phyloP scores from a whole-genome alignment of 1,140 invertebrate genomes.

The Drosophila setifemur region DNA sequence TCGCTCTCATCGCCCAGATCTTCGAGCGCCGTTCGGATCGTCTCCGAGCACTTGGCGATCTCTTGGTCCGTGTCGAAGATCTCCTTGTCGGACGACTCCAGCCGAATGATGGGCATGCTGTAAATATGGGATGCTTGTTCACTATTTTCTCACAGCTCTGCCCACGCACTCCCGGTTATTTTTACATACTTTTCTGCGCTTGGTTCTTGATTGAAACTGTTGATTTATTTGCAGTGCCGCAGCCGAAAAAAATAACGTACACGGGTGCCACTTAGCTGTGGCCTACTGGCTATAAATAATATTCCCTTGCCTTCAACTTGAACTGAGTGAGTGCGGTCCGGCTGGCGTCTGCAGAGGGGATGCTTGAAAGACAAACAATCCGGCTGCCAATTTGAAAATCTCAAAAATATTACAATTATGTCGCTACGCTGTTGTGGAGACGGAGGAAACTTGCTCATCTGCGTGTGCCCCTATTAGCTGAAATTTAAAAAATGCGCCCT shows the following conservation, averaged over 20 bases:
- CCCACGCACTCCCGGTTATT: conserved; percentile 10
- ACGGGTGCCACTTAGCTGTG: conserved; percentile 36
- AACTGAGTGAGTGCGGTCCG: conserved; percentile 14
- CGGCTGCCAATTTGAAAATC: conserved; percentile 1
- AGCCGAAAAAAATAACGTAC: conserved; percentile 27
- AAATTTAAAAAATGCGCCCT: no score
- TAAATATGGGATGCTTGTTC: neutral
- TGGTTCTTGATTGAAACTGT: neutral
- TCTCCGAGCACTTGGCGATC: conserved; percentile 98
- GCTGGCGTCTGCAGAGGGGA: neutral
- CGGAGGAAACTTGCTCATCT: no score
- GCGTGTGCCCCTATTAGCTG: no score
- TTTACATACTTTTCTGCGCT: conserved; percentile 1
- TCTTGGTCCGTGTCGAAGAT: conserved; percentile 98
- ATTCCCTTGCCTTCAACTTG: conserved; percentile 54
- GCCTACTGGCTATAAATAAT: conserved; percentile 53
- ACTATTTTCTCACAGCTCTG: neutral
- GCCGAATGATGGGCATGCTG: conserved; percentile 90
- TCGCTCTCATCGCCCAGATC: conserved; percentile 97
- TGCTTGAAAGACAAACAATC: neutral
- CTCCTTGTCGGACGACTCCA: conserved; percentile 98
- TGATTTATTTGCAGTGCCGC: conserved; percentile 33
- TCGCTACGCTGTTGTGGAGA: no score
- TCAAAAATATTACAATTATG: no score
- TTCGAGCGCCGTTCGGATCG: conserved; percentile 99